phyloP scores from a whole-genome alignment of 2,888 invertebrate genomes.

The Meiosimyza decipiens region DNA sequence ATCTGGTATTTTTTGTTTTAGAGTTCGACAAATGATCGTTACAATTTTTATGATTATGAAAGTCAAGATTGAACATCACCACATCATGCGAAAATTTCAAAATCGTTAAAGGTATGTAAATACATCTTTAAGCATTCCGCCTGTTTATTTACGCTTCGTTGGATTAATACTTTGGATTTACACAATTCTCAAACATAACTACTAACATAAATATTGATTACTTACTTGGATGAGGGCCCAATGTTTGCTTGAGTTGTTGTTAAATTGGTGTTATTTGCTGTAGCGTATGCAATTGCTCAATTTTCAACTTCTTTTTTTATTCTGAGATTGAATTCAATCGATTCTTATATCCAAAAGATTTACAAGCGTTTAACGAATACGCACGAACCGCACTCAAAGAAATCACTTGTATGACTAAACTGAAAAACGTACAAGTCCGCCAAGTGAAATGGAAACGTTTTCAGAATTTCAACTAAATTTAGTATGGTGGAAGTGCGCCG shows the following conservation, averaged over 20 bases:
- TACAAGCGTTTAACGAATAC: too few species aligned
- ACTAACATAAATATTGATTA: neutral
- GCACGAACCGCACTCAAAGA: conserved; percentile 50
- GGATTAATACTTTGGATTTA: conserved; percentile 49
- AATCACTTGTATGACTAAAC: conserved; percentile 53
- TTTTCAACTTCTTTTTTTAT: neutral
- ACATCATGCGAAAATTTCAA: conserved; percentile 3
- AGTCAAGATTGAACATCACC: neutral
- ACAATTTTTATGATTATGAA: conserved; percentile 12
- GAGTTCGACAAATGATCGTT: neutral
- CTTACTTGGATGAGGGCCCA: neutral
- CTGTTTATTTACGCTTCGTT: conserved; percentile 22
- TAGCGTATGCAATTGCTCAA: neutral
- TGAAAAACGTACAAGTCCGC: conserved; percentile 33
- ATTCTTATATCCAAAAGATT: conserved; percentile 16
- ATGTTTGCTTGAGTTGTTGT: neutral
- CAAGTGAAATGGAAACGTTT: too few species aligned
- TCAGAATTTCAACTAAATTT: neutral
- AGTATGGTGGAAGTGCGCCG: neutral
- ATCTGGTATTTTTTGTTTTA: neutral
- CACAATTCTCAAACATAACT: neutral
- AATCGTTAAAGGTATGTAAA: neutral
- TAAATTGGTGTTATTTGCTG: neutral
- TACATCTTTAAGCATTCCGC: neutral
- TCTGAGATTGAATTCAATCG: neutral